Conservation (phyloP, 1,140 invertebrate species). For the Caenorhabditis brenneri region DNA sequence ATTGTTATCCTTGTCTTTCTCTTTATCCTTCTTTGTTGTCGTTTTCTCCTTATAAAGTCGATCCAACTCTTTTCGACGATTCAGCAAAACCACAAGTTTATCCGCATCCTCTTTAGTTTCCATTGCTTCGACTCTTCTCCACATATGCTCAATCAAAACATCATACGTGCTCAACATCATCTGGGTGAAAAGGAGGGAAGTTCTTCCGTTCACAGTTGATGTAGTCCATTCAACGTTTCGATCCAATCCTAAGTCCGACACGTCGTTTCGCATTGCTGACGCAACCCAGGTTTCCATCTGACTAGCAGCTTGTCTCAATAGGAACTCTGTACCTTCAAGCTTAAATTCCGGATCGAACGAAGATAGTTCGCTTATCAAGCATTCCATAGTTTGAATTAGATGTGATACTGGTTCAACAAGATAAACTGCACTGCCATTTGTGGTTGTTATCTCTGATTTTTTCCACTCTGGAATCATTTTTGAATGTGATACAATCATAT, state of each 20-base stretch:
- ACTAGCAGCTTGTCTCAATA: neutral
- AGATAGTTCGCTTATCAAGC: neutral
- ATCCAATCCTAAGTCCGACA: slow-evolving; percentile 27
- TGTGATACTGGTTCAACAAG: slow-evolving; percentile 19
- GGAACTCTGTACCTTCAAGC: neutral
- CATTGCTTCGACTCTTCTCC: slow-evolving; percentile 24
- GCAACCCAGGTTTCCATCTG: slow-evolving; percentile 13
- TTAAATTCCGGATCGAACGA: slow-evolving; percentile 7
- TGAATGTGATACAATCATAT: slow-evolving; percentile 30
- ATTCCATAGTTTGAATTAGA: slow-evolving; percentile 37
- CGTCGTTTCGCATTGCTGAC: neutral
- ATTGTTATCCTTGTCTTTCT: neutral
- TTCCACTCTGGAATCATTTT: slow-evolving; percentile 17
- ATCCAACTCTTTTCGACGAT: slow-evolving; percentile 12
- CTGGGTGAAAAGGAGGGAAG: slow-evolving; percentile 1
- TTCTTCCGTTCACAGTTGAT: neutral
- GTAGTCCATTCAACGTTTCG: slow-evolving; percentile 25
- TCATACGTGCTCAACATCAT: slow-evolving; percentile 44
- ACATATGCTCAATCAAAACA: slow-evolving; percentile 42
- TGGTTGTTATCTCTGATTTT: neutral
- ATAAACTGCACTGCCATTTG: neutral
- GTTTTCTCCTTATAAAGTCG: slow-evolving; percentile 28
- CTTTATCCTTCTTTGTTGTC: neutral
- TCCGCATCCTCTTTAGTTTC: slow-evolving; percentile 24
- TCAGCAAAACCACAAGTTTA: neutral